Conservation (phyloP, 2,888 invertebrate genomes). For the Erebia epiphron region DNA sequence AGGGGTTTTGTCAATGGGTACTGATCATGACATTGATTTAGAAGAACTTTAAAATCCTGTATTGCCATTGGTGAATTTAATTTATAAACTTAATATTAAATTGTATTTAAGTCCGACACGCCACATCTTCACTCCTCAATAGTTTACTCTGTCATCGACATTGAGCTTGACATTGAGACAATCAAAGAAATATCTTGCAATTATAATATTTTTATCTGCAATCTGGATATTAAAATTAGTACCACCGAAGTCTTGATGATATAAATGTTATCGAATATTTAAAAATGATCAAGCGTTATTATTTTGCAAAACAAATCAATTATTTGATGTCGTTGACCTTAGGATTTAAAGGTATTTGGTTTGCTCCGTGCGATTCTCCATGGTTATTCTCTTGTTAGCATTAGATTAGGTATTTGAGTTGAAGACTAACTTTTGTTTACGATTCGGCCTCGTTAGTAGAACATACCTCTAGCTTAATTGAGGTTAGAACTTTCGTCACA, state of each 20-base stretch:
- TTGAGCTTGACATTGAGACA: constrained; percentile 14
- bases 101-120: no score
- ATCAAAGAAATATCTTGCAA: constrained; percentile 24
- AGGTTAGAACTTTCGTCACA: neutral
- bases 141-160: constrained; percentile 24
- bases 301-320: constrained; percentile 41
- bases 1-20: no score
- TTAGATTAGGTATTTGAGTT: no score
- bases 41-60: no score
- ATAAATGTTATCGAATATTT: constrained; percentile 4
- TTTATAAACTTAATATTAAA: no score
- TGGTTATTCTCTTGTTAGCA: no score
- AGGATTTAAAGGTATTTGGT: constrained; percentile 35
- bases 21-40: no score
- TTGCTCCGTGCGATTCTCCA: constrained; percentile 42
- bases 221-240: constrained; percentile 30
- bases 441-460: neutral
- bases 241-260: constrained; percentile 19
- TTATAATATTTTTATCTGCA: constrained; percentile 22
- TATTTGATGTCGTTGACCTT: constrained; percentile 46
- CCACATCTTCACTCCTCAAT: neutral
- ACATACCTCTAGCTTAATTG: neutral
- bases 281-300: constrained; percentile 28
- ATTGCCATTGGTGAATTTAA: no score
- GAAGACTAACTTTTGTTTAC: neutral